These are phyloP conservation scores for Alviniconcha marisindica DNA, from an alignment of 1,140 invertebrate species.

Conservation along the genomic window DNA sequence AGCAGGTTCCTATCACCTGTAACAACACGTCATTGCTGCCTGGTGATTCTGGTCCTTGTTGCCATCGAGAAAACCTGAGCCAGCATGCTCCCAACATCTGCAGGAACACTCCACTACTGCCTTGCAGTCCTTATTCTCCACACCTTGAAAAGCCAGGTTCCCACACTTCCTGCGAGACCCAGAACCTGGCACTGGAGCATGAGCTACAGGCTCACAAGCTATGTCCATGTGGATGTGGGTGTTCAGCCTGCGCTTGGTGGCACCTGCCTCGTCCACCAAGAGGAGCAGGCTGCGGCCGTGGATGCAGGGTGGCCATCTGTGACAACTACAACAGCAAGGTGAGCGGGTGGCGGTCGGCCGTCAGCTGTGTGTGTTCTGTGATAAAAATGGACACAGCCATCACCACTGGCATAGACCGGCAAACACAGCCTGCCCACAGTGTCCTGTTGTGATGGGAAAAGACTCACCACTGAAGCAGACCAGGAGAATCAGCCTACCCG, in stretches of 20 bases:
- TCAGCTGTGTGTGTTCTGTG: not conserved
- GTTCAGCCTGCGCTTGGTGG: not conserved
- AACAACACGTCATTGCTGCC: no score
- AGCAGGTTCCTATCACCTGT: no score
- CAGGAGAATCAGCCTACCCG: no score
- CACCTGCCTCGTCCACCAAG: not conserved
- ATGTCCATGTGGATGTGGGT: not conserved
- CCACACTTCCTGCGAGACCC: not conserved
- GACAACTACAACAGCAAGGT: slow-evolving; percentile 28
- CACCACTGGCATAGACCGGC: slow-evolving; percentile 25
- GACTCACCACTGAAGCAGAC: no score
- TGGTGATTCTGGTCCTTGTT: no score
- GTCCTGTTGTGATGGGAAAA: slow-evolving; percentile 31
- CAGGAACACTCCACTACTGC: no score
- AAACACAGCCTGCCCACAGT: not conserved
- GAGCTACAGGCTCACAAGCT: not conserved
- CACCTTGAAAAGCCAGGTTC: not conserved
- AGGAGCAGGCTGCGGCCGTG: not conserved
- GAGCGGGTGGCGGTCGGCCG: slow-evolving; percentile 17
- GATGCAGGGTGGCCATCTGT: not conserved
- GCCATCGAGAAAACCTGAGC: no score
- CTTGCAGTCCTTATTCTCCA: not conserved
- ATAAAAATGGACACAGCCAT: slow-evolving; percentile 32
- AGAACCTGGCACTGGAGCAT: not conserved
- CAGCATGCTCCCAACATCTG: no score